Conservation (phyloP, 2,888 invertebrate species). For the Anthrax anthrax region DNA sequence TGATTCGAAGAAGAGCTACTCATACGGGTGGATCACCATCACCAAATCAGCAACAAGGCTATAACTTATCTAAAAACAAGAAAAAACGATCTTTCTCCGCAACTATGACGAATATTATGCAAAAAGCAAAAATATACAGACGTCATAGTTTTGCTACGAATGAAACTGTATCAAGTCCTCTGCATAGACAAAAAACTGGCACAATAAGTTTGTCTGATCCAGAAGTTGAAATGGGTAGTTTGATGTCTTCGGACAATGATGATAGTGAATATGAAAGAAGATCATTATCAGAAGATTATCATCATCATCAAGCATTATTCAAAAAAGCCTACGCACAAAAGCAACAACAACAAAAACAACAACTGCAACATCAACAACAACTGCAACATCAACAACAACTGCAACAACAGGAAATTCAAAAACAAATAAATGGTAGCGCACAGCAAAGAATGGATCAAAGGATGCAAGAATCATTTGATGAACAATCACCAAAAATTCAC, state of each 20-base stretch:
- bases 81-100: conserved; percentile 69
- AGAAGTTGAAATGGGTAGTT: conserved; percentile 47
- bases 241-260: conserved; percentile 28
- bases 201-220: conserved; percentile 55
- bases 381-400: not conserved
- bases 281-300: conserved; percentile 37
- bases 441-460: not conserved
- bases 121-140: conserved; percentile 54
- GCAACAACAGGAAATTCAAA: conserved; percentile 37
- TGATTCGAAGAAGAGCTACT: conserved; percentile 19
- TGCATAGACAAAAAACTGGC: conserved; percentile 31
- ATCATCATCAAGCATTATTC: not conserved
- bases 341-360: conserved; percentile 24
- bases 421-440: conserved; percentile 13
- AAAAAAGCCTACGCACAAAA: conserved; percentile 1
- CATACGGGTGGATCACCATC: conserved; percentile 7
- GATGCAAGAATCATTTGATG: not conserved
- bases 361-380: conserved; percentile 35
- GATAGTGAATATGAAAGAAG: conserved; percentile 19
- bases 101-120: conserved; percentile 70
- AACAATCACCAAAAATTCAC: not conserved
- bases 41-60: not conserved
- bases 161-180: conserved; percentile 9
- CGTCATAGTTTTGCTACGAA: conserved; percentile 32
- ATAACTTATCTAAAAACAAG: conserved; percentile 46